Base-by-base conservation (phyloP, 2,888 invertebrate genomes). In the Oxyteleia sp. region DNA sequence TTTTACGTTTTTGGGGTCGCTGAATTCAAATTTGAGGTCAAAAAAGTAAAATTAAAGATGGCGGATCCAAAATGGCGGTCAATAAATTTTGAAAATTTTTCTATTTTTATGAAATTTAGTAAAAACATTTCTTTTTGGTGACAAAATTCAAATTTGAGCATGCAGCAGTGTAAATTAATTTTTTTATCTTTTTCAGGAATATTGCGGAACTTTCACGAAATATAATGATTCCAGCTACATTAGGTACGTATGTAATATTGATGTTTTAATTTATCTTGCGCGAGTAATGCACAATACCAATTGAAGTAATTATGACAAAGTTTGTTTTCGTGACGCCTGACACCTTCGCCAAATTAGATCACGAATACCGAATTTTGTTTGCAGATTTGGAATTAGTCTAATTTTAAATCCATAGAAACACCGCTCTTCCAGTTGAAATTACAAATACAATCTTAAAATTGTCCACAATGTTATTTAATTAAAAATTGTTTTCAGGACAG, bases 221-320 rank as follows among this genome's bases (percentile, higher is more conserved):
- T 41, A 47, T 49, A 79, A 72, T 55, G 41, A 66, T 71, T 71
- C 15, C 53, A 16, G 64, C 38, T 11, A 49, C 43, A 41, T 45
- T 69, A 69, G 68, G 61, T 69, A 53, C 61, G 51, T 53, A 43
- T 38, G 59, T 32, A 75, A 45, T 64, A 49, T 61, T 7, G 16
- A 32, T 10, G 1, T 32, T 78, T 78, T 78, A 66, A 61, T 49
- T 41, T 59, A 35, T 61, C 32, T 23, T 23, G 15, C 38, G 15
- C 38, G 38, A 61, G 51, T 61, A 26, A n/a, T n/a, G 66, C 59
- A 47, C 72, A 72, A 78, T 71, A 79, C 51, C 41, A 59, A 74
- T 74, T 74, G 61, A 29, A 61, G 74, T 81, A 74, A 81, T 81
- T 81, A 81, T 80, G 80, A 72, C 80, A 80, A 80, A 80, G 80